phyloP scores from a whole-genome alignment of 2,888 invertebrate species.

The Brachypalpus laphriformis region DNA sequence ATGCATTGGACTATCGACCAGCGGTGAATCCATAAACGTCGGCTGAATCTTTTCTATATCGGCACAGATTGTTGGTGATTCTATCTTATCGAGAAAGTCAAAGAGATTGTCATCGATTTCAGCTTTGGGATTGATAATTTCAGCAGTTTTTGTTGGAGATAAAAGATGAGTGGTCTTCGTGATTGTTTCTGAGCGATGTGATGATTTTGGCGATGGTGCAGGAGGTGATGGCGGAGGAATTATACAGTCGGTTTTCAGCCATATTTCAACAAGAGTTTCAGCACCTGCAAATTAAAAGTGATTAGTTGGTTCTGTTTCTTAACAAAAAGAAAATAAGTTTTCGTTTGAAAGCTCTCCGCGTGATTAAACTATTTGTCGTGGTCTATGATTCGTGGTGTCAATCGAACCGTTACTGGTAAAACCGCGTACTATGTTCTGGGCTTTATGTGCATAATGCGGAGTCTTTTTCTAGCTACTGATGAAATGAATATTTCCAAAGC shows the following conservation, averaged over 20 bases:
- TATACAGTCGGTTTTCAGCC: slow-evolving; percentile 84
- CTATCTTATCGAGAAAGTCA: slow-evolving; percentile 79
- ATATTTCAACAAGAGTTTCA: slow-evolving; percentile 91
- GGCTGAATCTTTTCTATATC: slow-evolving; percentile 82
- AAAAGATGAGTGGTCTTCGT: slow-evolving; percentile 65
- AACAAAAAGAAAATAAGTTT: neutral
- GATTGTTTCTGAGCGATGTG: slow-evolving; percentile 31
- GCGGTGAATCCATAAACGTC: slow-evolving; percentile 77
- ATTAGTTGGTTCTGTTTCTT: no score
- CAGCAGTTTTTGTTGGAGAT: slow-evolving; percentile 73
- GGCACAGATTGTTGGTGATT: slow-evolving; percentile 77
- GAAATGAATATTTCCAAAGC: no score
- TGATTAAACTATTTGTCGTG: no score
- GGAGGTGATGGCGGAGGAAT: slow-evolving; percentile 28
- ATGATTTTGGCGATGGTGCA: slow-evolving; percentile 6
- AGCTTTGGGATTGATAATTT: slow-evolving; percentile 75
- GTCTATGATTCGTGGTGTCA: no score
- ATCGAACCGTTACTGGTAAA: no score
- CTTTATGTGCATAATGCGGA: no score
- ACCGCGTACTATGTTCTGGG: no score
- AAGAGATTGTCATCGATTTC: slow-evolving; percentile 80
- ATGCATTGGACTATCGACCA: slow-evolving; percentile 49
- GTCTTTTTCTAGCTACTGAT: no score
- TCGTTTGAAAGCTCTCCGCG: neutral
- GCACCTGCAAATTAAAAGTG: slow-evolving; percentile 85